Evolutionary conservation across 2,113 vertebrate genomes (phyloP).

Genomic region (Cathartes aura): DNA sequence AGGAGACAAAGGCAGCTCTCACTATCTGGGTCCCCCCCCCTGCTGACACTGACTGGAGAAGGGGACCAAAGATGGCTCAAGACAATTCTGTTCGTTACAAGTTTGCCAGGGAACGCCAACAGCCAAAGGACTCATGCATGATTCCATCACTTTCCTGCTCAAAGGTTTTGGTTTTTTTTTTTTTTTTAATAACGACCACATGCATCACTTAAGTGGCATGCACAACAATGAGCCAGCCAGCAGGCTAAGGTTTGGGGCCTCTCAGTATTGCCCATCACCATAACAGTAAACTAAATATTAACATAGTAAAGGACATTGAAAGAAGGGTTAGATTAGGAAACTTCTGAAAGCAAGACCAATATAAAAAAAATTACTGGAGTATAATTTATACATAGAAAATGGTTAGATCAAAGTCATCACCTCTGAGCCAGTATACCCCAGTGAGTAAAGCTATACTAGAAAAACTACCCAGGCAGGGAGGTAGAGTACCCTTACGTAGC

Average conservation of each 20-base stretch:
- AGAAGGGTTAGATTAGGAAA: not conserved
- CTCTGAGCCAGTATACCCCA: not conserved
- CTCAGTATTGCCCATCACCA: not conserved
- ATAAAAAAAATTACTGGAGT: not conserved
- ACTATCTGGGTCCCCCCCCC: not conserved
- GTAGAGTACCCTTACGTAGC: rapidly evolving
- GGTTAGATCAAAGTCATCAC: not conserved
- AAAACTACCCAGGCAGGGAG: not conserved
- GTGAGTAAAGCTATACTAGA: not conserved
- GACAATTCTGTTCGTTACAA: not conserved
- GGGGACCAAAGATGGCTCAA: not conserved
- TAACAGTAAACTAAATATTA: not conserved
- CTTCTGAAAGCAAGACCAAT: not conserved
- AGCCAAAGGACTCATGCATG: not conserved
- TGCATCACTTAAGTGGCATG: not conserved
- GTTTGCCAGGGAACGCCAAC: not conserved
- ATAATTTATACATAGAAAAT: not conserved
- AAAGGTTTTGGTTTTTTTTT: not conserved
- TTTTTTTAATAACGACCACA: not conserved
- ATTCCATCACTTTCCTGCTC: not conserved
- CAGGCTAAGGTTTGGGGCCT: not conserved
- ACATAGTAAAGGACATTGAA: not conserved
- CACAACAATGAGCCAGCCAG: not conserved
- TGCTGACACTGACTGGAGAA: not conserved
- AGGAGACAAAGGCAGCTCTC: not conserved